A percentile compares a stretch with the other conserved stretches of the same genome.
Conservation (phyloP, 2,797 vertebrate species). For the Scarus forsteni region DNA sequence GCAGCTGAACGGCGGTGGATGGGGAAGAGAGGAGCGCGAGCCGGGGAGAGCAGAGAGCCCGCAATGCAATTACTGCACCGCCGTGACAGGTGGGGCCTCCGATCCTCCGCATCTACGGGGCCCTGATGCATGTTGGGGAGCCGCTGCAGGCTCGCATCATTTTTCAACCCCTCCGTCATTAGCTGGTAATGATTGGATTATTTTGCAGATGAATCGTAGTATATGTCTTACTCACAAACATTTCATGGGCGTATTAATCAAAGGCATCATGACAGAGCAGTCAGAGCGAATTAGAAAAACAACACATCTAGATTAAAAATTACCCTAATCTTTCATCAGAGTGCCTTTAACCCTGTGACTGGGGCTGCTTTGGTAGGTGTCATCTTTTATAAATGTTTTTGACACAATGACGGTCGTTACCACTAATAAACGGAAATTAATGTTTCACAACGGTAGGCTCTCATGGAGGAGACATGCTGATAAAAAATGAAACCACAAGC, state of each 20-base stretch:
- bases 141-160: conserved; percentile 91
- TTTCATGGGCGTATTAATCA: conserved; percentile 98
- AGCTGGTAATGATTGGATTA: conserved; percentile 99
- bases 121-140: conserved; percentile 88
- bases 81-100: conserved; percentile 89
- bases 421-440: conserved; percentile 28
- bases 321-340: conserved; percentile 94
- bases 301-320: conserved; percentile 97
- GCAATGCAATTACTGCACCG: conserved; percentile 89
- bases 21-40: conserved; percentile 74
- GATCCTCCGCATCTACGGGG: conserved; percentile 85
- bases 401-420: conserved; percentile 43
- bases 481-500: background rate
- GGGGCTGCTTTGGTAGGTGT: conserved; percentile 30
- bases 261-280: conserved; percentile 96
- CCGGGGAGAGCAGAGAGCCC: conserved; percentile 85
- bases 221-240: conserved; percentile 99
- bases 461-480: background rate
- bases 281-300: conserved; percentile 94
- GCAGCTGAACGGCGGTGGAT: conserved; percentile 84
- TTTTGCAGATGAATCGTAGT: conserved; percentile 99
- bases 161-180: conserved; percentile 98
- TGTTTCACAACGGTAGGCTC: background rate
- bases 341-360: conserved; percentile 87
- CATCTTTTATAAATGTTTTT: conserved; percentile 49